These are phyloP conservation scores for Hexactinellida sp. DNA, from an alignment of 37 sponge, comb jelly and placozoan genomes.

Conservation along the genomic window DNA sequence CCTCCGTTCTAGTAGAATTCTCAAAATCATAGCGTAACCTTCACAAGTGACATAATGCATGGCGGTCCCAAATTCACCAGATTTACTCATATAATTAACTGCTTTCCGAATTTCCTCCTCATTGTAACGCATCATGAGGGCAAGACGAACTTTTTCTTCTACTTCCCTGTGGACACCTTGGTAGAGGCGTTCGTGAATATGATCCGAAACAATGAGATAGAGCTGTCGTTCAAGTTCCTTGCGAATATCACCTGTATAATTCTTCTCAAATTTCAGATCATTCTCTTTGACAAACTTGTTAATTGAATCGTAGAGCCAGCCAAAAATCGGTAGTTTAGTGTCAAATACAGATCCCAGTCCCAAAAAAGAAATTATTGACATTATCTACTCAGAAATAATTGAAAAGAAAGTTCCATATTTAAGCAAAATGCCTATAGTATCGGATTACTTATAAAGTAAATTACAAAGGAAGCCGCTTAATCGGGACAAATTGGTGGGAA, in stretches of 20 bases:
- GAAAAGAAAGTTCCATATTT: too few relatives aligned
- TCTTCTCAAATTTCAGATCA: neutral
- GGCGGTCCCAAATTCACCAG: neutral
- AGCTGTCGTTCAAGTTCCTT: neutral
- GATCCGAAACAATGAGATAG: neutral
- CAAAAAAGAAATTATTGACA: constrained; percentile 8
- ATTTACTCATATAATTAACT: neutral
- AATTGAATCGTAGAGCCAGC: neutral
- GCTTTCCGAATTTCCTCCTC: constrained; percentile 11
- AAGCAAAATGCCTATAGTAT: too few relatives aligned
- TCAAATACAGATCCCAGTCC: constrained; percentile 6
- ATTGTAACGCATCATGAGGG: neutral
- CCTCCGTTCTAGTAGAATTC: neutral
- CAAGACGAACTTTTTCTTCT: constrained; percentile 9
- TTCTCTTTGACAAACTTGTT: neutral
- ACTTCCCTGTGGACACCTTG: neutral
- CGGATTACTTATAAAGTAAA: too few relatives aligned
- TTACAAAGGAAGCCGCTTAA: too few relatives aligned
- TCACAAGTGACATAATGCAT: constrained; percentile 17
- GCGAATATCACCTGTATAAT: constrained; percentile 2
- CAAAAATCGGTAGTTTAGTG: constrained; percentile 9
- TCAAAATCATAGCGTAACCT: constrained; percentile 4
- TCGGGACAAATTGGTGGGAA: too few relatives aligned
- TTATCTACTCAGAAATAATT: neutral
- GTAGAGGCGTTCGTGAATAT: neutral